These are phyloP conservation scores for Panorpa germanica DNA, from an alignment of 2,888 invertebrate species.

Conservation along the genomic window DNA sequence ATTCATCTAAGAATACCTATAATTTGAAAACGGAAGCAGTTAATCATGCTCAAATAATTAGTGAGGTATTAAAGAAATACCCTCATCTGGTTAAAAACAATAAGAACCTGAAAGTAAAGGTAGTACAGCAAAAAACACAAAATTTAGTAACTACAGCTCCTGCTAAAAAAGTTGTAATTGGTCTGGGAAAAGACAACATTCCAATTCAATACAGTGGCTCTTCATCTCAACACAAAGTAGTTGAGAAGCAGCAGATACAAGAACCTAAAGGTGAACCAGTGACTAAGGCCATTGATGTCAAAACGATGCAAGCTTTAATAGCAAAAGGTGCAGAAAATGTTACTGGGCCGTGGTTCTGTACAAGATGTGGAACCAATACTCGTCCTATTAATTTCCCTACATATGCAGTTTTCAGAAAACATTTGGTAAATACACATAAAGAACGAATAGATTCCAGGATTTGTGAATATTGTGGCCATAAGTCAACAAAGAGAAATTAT, in stretches of 20 bases:
- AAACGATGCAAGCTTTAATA: constrained; percentile 38
- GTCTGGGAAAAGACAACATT: constrained; percentile 7
- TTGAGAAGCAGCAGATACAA: constrained; percentile 10
- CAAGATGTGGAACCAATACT: constrained; percentile 49
- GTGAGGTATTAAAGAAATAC: constrained; percentile 74
- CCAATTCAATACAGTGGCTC: too few species aligned
- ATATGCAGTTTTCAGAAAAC: constrained; percentile 62
- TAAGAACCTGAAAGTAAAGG: constrained; percentile 67
- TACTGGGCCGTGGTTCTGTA: constrained; percentile 65
- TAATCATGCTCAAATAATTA: constrained; percentile 73
- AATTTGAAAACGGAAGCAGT: constrained; percentile 20
- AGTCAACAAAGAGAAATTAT: constrained; percentile 50
- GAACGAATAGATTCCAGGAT: constrained; percentile 57
- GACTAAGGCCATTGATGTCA: constrained; percentile 35
- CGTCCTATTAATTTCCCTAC: constrained; percentile 52
- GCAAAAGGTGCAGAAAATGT: constrained; percentile 38
- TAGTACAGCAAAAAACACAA: constrained; percentile 7
- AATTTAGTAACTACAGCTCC: constrained; percentile 5
- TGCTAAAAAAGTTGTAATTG: constrained; percentile 7
- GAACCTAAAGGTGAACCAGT: constrained; percentile 5
- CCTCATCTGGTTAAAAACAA: constrained; percentile 73
- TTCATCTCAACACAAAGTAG: too few species aligned
- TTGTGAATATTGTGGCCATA: constrained; percentile 73
- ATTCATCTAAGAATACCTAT: constrained; percentile 27
- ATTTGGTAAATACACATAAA: constrained; percentile 63